Conservation (phyloP, 2,888 invertebrate species). For the Drosophila infuscata region DNA sequence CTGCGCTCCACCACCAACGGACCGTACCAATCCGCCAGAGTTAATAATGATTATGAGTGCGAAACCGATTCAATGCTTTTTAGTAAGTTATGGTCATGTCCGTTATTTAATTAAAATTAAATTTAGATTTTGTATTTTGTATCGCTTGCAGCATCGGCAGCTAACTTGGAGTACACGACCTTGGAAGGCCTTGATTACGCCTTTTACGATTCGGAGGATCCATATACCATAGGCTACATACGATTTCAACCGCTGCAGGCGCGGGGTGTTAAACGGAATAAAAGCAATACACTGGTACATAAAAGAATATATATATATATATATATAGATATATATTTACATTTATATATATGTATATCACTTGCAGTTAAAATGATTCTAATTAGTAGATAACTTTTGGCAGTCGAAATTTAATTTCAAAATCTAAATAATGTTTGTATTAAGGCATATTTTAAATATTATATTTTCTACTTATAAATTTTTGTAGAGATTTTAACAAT, state of each 20-base stretch:
- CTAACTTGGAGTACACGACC: constrained; percentile 49
- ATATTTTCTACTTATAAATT: background rate
- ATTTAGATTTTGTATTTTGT: background rate
- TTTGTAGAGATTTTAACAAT: background rate
- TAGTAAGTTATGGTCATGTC: constrained; percentile 28
- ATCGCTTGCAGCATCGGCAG: constrained; percentile 32
- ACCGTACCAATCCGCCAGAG: background rate
- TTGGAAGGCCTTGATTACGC: constrained; percentile 70
- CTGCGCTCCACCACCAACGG: constrained; percentile 38
- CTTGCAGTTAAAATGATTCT: background rate
- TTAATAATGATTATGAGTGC: fast-evolving
- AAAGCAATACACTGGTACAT: constrained; percentile 55
- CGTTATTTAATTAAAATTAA: background rate
- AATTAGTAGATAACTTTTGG: background rate
- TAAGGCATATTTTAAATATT: background rate
- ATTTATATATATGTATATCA: background rate
- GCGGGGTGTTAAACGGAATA: constrained; percentile 62
- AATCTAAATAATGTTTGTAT: background rate
- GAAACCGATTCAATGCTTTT: constrained; percentile 16
- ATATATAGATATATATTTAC: background rate
- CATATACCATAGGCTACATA: constrained; percentile 54
- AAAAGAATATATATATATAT: background rate
- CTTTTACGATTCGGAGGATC: constrained; percentile 63
- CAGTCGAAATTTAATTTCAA: background rate
- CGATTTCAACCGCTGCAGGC: constrained; percentile 67